These are phyloP conservation scores for Nautilus pompilius DNA, from an alignment of 1,140 invertebrate species.

Conservation along the genomic window DNA sequence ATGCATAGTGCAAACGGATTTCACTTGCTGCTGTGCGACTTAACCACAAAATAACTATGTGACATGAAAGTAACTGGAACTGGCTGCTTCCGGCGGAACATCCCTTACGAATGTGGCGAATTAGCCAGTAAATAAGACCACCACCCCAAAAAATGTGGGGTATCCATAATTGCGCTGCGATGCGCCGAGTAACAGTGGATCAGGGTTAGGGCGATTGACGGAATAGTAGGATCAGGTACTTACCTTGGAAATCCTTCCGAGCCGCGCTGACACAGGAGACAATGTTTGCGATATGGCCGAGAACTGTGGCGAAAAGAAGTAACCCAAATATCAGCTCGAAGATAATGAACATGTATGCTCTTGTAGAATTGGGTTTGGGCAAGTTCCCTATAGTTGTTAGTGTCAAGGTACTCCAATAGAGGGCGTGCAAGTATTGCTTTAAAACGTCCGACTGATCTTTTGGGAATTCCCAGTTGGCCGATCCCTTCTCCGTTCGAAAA, in stretches of 20 bases:
- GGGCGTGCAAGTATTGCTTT: conserved; percentile 85
- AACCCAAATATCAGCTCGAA: conserved; percentile 53
- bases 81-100: too few relatives aligned
- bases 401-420: conserved; percentile 96
- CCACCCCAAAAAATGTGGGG: too few relatives aligned
- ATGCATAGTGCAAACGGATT: too few relatives aligned
- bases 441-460: conserved; percentile 32
- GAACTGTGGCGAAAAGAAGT: conserved; percentile 53
- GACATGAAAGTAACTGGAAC: too few relatives aligned
- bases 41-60: too few relatives aligned
- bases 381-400: conserved; percentile 80
- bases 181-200: too few relatives aligned
- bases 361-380: conserved; percentile 74
- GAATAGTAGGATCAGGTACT: too few relatives aligned
- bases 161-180: too few relatives aligned
- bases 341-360: conserved; percentile 56
- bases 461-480: conserved; percentile 30
- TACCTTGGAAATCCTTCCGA: conserved; percentile 57
- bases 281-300: conserved; percentile 56
- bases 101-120: too few relatives aligned
- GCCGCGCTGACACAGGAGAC: conserved; percentile 54
- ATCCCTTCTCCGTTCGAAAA: conserved; percentile 6
- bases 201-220: too few relatives aligned
- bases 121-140: too few relatives aligned
- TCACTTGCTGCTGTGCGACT: too few relatives aligned